Evolutionary conservation across 2,888 invertebrate genomes (phyloP).

Genomic region (Rhingia rostrata): DNA sequence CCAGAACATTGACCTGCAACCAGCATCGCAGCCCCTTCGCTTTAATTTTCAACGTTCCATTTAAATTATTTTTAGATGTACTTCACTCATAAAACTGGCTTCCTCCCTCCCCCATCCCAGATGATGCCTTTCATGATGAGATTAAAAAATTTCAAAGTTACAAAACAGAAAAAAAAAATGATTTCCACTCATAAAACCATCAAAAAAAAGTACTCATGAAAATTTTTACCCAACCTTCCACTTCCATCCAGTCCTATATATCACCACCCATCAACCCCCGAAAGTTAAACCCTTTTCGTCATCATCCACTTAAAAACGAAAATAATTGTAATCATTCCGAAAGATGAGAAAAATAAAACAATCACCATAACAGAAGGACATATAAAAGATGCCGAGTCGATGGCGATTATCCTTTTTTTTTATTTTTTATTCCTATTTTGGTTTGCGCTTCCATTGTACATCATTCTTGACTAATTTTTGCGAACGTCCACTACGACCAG

Average conservation of each 20-base stretch:
- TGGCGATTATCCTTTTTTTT: conserved; percentile 56
- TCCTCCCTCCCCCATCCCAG: not conserved
- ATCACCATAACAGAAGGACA: conserved; percentile 42
- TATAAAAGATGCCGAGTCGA: conserved; percentile 32
- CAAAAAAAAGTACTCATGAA: conserved; percentile 33
- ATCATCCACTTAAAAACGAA: conserved; percentile 56
- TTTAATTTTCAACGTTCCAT: too few species aligned
- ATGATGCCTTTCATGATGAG: not conserved
- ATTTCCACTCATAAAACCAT: conserved; percentile 50
- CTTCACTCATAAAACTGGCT: not conserved
- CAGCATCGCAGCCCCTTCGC: too few species aligned
- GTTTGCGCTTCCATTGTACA: conserved; percentile 21
- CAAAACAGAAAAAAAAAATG: conserved; percentile 76
- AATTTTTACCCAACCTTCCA: conserved; percentile 18
- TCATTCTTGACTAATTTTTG: conserved; percentile 58
- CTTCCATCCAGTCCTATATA: not conserved
- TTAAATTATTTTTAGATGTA: too few species aligned
- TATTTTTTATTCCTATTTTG: conserved; percentile 12
- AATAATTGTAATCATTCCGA: conserved; percentile 57
- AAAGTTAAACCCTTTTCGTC: conserved; percentile 36
- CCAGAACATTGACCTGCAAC: too few species aligned
- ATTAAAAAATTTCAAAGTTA: not conserved
- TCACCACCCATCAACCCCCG: not conserved
- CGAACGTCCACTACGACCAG: not conserved
- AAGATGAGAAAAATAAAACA: conserved; percentile 25